Conservation (phyloP, 2,888 invertebrate species). For the Microctonus aethiopoides region DNA sequence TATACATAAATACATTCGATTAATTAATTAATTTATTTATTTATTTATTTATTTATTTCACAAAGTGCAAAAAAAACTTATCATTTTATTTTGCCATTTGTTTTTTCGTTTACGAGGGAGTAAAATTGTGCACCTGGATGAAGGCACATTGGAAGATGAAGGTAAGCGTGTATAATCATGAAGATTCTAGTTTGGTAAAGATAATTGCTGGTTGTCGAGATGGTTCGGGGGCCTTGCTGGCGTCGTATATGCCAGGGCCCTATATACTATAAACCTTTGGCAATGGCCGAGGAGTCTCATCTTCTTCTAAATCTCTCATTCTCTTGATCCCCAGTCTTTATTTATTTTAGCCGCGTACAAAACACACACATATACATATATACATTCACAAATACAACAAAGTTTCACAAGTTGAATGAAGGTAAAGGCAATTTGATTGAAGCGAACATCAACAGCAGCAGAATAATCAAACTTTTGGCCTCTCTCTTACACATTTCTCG, state of each 20-base stretch:
- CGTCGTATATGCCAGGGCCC: slow-evolving; percentile 32
- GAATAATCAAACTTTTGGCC: slow-evolving; percentile 3
- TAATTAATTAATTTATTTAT: slow-evolving; percentile 1
- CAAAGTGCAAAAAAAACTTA: background rate
- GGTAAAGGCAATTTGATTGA: slow-evolving; percentile 8
- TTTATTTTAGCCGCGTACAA: slow-evolving; percentile 8
- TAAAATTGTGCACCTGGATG: slow-evolving; percentile 25
- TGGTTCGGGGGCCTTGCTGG: slow-evolving; percentile 23
- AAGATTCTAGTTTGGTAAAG: slow-evolving; percentile 64
- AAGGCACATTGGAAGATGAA: slow-evolving; percentile 22
- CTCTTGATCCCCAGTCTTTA: slow-evolving; percentile 19
- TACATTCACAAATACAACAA: background rate
- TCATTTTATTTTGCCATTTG: background rate
- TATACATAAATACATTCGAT: slow-evolving; percentile 6
- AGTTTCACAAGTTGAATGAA: background rate
- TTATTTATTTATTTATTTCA: background rate
- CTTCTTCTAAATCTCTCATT: slow-evolving; percentile 21
- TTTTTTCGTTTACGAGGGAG: background rate
- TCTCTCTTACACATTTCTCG: slow-evolving; percentile 16
- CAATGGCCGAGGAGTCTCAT: background rate
- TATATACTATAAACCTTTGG: slow-evolving; percentile 19
- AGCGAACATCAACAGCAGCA: background rate
- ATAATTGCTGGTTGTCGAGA: slow-evolving; percentile 63
- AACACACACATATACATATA: background rate
- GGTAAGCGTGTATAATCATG: slow-evolving; percentile 57